These are phyloP conservation scores for Eupithecia abbreviata DNA, from an alignment of 2,888 invertebrate genomes.

Conservation along the genomic window DNA sequence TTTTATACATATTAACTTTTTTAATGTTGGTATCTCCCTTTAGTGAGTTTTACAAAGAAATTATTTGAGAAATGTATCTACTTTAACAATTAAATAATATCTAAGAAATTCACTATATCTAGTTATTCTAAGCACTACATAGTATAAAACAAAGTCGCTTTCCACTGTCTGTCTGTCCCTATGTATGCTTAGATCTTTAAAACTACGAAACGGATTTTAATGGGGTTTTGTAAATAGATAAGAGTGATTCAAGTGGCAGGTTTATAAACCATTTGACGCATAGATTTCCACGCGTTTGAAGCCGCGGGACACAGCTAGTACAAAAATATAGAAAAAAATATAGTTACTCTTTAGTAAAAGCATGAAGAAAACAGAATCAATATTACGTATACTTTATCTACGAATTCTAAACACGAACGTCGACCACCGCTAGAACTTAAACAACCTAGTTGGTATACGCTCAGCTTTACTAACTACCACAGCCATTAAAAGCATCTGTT, in stretches of 20 bases:
- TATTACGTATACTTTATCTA: neutral
- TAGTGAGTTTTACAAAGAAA: neutral
- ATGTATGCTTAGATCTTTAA: no score
- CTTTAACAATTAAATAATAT: neutral
- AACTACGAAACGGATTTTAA: no score
- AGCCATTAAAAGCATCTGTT: slow-evolving; percentile 59
- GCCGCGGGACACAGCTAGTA: no score
- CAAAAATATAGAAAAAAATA: neutral
- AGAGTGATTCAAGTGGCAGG: no score
- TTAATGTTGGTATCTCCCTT: neutral
- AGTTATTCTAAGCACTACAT: no score
- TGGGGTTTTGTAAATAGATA: no score
- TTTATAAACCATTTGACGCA: no score
- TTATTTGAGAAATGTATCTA: neutral
- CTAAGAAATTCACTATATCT: no score
- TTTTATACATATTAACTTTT: neutral
- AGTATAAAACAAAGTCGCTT: no score
- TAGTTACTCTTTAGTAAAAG: neutral
- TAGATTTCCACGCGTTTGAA: no score
- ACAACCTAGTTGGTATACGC: slow-evolving; percentile 30
- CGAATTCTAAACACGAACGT: neutral
- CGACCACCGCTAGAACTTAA: neutral
- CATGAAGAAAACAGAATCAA: neutral
- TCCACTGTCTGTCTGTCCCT: no score
- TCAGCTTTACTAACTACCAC: slow-evolving; percentile 49